Conservation (phyloP, 2,113 vertebrate species). For the Oceanites oceanicus region DNA sequence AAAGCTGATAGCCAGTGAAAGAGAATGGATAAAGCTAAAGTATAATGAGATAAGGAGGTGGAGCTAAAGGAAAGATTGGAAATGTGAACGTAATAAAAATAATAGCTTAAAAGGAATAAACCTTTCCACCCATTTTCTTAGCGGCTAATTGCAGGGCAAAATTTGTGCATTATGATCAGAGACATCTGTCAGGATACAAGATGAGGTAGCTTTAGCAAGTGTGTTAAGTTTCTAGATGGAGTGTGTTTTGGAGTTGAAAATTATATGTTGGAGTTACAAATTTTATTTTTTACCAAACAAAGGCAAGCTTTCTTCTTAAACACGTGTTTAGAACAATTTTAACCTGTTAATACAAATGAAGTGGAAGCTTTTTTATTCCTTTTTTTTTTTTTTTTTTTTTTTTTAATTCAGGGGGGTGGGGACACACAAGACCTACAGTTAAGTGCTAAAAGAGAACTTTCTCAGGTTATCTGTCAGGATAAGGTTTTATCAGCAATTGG, state of each 20-base stretch:
- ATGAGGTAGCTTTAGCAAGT: not conserved
- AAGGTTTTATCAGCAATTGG: not conserved
- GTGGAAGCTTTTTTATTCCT: not conserved
- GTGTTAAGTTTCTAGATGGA: not conserved
- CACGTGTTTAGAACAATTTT: not conserved
- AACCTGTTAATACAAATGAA: not conserved
- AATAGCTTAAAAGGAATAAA: not conserved
- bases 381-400: not conserved
- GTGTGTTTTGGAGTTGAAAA: not conserved
- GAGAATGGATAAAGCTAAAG: not conserved
- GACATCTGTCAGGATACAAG: too few species aligned
- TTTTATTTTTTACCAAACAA: not conserved
- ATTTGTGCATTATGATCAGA: not conserved
- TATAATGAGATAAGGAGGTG: not conserved
- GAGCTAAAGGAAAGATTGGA: not conserved
- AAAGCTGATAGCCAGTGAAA: not conserved
- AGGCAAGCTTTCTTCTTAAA: not conserved
- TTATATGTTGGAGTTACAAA: fast-evolving
- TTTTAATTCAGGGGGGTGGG: not conserved
- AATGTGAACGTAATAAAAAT: not conserved
- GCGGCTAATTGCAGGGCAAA: not conserved
- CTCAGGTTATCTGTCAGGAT: not conserved
- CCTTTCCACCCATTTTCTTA: not conserved
- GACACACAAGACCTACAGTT: not conserved
- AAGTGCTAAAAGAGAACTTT: not conserved